These are phyloP conservation scores for Stenodema calcarata DNA, from an alignment of 2,888 invertebrate species.

Conservation along the genomic window DNA sequence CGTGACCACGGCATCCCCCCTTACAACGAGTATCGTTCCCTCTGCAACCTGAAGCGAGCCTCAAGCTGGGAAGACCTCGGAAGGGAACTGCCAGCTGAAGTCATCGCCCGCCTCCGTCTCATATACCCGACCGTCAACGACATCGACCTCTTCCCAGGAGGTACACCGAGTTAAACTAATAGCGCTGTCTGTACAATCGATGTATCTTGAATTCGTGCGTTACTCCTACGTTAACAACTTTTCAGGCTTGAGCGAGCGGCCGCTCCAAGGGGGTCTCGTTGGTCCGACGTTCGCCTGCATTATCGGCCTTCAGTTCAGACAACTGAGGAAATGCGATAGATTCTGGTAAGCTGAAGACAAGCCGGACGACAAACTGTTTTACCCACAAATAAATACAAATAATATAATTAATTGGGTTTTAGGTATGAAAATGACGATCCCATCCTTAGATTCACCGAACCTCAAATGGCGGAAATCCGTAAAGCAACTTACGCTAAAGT, in stretches of 20 bases:
- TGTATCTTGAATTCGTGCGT: too few relatives aligned
- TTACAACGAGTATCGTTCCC: conserved; percentile 88
- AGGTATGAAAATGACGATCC: conserved; percentile 88
- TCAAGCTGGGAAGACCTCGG: conserved; percentile 84
- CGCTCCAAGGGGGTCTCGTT: conserved; percentile 83
- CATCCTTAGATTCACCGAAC: conserved; percentile 79
- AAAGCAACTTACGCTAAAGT: conserved; percentile 85
- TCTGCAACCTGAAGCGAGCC: conserved; percentile 88
- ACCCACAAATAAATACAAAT: too few relatives aligned
- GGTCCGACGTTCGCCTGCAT: conserved; percentile 95
- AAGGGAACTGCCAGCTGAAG: conserved; percentile 70
- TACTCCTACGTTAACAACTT: background rate
- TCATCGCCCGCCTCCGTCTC: conserved; percentile 70
- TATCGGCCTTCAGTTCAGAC: conserved; percentile 91
- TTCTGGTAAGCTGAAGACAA: conserved; percentile 88
- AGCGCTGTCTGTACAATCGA: too few relatives aligned
- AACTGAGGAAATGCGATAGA: conserved; percentile 89
- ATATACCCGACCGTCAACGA: conserved; percentile 91
- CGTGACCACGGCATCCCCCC: conserved; percentile 88
- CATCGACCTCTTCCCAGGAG: conserved; percentile 94
- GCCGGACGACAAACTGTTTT: too few relatives aligned
- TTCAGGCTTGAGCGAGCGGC: conserved; percentile 79
- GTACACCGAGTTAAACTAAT: background rate
- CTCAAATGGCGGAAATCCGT: conserved; percentile 85
- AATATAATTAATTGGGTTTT: background rate